Evolutionary conservation across 2,797 vertebrate species (phyloP), one percentile per base, ranked within the genome.

Genomic region (Anableps anableps): DNA sequence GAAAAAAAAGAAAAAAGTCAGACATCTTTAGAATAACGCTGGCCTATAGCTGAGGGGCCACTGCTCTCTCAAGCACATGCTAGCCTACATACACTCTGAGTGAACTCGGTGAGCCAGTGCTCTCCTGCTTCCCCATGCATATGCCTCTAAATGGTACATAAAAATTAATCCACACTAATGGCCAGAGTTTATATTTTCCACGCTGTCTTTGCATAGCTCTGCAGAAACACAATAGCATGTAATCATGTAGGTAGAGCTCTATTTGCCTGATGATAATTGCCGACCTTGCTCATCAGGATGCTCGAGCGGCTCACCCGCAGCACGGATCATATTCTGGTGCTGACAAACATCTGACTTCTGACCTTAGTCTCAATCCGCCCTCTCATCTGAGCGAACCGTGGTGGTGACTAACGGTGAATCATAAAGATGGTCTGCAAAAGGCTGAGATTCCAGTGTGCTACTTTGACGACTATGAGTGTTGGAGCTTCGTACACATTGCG

Each of bases 191-290:
- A 77, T 80, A 3, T 88, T 85, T 89, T 80, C 73, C 86, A 48
- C 60, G 36, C 51, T 38, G 72, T 80, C 47, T 70, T 66, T 84
- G 80, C 75, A 23, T 31, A 8, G 70, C 78, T 34, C 70, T 41
- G 74, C 77, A 85, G 88, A 91, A 94, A 94, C 21, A 34, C 41
- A 78, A 93, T 88, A 89, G 86, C 75, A 78, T 88, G 85, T 88
- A 95, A 95, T 95, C 95, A 95, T 86, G 87, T 71, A 91, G 92
- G 91, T 92, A 94, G 84, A 92, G 85, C 82, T 88, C 84, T 90
- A 93, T 94, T 94, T 81, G 84, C 83, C 83, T 94, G 93, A 95
- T 94, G 93, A 87, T 94, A 94, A 95, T 95, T 95, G 91, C 91
- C 79, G 83, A 79, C 88, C 85, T 64, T 86, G 83, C 87, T 91